phyloP scores from a whole-genome alignment of 1,140 invertebrate genomes.

The Bilobella aurantiaca region DNA sequence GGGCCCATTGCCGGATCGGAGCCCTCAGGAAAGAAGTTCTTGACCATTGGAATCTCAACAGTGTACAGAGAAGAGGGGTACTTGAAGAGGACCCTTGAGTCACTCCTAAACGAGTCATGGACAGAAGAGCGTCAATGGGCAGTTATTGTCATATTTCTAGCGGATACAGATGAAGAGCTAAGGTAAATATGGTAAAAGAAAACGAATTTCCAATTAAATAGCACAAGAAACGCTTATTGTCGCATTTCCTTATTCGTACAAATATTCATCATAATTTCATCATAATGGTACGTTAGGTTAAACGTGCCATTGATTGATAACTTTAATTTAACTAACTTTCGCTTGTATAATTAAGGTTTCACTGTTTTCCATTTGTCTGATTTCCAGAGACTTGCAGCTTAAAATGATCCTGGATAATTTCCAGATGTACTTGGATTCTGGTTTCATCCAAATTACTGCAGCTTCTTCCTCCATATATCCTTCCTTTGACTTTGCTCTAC shows the following conservation, averaged over 20 bases:
- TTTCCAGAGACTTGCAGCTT: constrained; percentile 19
- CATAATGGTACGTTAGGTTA: no score
- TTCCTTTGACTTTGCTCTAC: constrained; percentile 25
- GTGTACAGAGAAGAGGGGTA: constrained; percentile 31
- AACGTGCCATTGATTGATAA: no score
- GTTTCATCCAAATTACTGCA: constrained; percentile 31
- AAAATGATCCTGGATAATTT: constrained; percentile 19
- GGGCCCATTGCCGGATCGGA: no score
- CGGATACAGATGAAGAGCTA: constrained; percentile 19
- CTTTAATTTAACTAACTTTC: no score
- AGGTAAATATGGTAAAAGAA: constrained; percentile 10
- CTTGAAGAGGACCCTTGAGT: constrained; percentile 22
- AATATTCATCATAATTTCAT: no score
- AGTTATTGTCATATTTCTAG: constrained; percentile 25
- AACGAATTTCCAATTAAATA: no score
- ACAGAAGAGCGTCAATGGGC: constrained; percentile 18
- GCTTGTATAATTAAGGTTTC: no score
- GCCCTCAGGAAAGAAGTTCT: constrained; percentile 12
- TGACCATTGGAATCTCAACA: constrained; percentile 29
- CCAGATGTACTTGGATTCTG: constrained; percentile 21
- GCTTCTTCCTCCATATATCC: constrained; percentile 27
- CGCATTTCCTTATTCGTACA: no score
- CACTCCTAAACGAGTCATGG: constrained; percentile 24
- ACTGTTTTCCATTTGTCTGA: no score
- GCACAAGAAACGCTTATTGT: no score